These are phyloP conservation scores for Colletes gigas DNA, from an alignment of 1,140 invertebrate species.

Conservation along the genomic window DNA sequence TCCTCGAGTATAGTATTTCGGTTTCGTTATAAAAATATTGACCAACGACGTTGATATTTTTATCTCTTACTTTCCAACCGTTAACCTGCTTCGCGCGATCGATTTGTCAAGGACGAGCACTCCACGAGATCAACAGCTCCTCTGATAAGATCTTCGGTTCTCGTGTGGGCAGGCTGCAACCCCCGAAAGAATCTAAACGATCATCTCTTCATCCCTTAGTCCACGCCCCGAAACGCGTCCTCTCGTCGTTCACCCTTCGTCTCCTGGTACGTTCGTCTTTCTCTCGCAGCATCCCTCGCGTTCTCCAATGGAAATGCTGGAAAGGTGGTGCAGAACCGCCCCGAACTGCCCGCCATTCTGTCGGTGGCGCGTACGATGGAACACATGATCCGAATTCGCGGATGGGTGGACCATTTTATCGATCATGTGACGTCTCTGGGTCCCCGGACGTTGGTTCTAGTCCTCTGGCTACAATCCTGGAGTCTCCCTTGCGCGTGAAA, in stretches of 20 bases:
- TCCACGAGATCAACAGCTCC: conserved; percentile 57
- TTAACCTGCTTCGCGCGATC: neutral
- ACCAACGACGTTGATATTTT: neutral
- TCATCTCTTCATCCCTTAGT: neutral
- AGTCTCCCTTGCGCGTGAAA: neutral
- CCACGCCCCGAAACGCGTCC: conserved; percentile 46
- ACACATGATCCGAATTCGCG: neutral
- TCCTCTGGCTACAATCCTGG: too few species aligned
- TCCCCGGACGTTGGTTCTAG: neutral
- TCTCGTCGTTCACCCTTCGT: conserved; percentile 19
- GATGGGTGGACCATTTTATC: conserved; percentile 55
- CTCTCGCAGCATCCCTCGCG: conserved; percentile 49
- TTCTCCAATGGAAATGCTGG: conserved; percentile 60
- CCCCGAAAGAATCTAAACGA: conserved; percentile 4
- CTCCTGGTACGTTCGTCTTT: conserved; percentile 5
- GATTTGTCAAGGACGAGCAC: neutral
- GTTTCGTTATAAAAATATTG: neutral
- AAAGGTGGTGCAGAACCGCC: conserved; percentile 39
- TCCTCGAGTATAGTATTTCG: too few species aligned
- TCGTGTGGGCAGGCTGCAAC: conserved; percentile 45
- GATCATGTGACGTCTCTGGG: conserved; percentile 41
- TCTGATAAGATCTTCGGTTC: conserved; percentile 72
- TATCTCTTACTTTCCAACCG: neutral
- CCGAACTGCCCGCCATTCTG: conserved; percentile 66
- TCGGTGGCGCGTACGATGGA: neutral